Evolutionary conservation across 2,113 vertebrate genomes (phyloP).

Genomic region (Calidris pygmaea): DNA sequence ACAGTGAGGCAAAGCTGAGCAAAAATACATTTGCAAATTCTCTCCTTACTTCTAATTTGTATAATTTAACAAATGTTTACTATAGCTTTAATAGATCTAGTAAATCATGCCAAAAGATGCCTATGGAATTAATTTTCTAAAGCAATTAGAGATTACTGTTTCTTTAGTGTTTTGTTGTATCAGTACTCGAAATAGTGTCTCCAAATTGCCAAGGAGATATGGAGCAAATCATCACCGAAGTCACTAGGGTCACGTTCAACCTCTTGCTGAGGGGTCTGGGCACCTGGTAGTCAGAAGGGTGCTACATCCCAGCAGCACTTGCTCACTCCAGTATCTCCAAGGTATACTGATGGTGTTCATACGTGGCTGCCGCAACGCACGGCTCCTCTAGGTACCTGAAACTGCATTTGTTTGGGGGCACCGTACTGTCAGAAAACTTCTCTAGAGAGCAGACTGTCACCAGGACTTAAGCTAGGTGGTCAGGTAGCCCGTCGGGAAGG

Average conservation of each 20-base stretch:
- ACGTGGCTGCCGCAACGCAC: rapidly evolving
- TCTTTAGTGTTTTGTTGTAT: neutral
- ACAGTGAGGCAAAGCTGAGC: neutral
- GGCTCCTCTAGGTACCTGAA: neutral
- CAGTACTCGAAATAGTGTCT: neutral
- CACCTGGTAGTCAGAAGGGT: neutral
- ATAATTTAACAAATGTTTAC: neutral
- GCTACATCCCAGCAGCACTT: neutral
- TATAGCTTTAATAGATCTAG: neutral
- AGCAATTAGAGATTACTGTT: neutral
- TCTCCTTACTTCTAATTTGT: neutral
- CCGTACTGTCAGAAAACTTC: neutral
- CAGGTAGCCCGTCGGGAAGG: neutral
- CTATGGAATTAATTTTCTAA: neutral
- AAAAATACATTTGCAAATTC: neutral
- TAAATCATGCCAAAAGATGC: neutral
- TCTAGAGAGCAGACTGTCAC: neutral
- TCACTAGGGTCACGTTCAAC: neutral
- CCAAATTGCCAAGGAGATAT: neutral
- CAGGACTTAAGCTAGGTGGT: neutral
- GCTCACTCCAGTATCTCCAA: neutral
- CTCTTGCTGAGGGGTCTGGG: neutral
- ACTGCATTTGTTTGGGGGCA: rapidly evolving
- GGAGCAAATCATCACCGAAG: neutral
- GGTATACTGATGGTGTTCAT: neutral